Evolutionary conservation across 1,140 invertebrate species (phyloP).

Genomic region (Melanaphis sacchari): DNA sequence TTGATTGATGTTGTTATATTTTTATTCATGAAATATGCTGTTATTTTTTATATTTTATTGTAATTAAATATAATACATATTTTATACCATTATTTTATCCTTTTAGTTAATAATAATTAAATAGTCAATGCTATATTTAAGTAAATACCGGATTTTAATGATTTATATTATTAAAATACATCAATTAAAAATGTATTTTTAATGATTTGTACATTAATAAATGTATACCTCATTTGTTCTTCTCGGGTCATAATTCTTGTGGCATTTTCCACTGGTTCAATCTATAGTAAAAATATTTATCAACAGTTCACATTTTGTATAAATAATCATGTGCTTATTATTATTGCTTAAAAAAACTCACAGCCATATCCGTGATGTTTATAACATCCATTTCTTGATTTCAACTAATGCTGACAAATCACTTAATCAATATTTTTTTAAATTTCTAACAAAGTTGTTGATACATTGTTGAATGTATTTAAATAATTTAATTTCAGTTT

Average conservation of each 20-base stretch:
- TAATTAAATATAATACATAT: too few relatives aligned
- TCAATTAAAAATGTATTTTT: not conserved
- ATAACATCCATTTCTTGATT: not conserved
- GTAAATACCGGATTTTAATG: not conserved
- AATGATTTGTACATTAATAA: not conserved
- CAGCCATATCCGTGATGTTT: not conserved
- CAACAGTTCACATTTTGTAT: not conserved
- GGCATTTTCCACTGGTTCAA: slow-evolving; percentile 1
- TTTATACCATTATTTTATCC: not conserved
- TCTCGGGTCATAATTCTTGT: slow-evolving; percentile 26
- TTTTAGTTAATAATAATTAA: not conserved
- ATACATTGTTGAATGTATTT: not conserved
- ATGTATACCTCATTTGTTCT: slow-evolving; percentile 46
- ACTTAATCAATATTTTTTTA: not conserved
- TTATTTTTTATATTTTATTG: not conserved
- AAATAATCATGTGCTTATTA: not conserved
- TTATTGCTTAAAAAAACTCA: not conserved
- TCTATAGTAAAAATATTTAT: slow-evolving; percentile 5
- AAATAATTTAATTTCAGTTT: not conserved
- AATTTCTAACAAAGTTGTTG: not conserved
- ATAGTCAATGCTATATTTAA: not conserved
- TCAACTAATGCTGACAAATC: not conserved
- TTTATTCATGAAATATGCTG: too few relatives aligned
- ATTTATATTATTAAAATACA: not conserved
- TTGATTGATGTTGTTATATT: not conserved